These are phyloP conservation scores for Merluccius polli DNA, from an alignment of 2,797 vertebrate genomes.

Conservation along the genomic window DNA sequence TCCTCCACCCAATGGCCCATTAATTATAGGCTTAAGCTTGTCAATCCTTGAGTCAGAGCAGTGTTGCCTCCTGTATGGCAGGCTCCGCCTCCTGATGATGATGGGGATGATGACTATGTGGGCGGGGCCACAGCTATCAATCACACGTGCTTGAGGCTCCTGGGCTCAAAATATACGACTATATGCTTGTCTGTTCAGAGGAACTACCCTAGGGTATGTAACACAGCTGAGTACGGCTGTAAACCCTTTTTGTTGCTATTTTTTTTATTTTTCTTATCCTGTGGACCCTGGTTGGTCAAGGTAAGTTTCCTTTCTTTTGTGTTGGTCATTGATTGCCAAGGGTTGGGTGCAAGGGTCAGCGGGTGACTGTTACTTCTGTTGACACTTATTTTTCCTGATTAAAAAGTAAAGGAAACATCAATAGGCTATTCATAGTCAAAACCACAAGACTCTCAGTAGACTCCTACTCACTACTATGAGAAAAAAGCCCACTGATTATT, in stretches of 20 bases:
- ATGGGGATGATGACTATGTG: neutral
- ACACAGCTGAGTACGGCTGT: neutral
- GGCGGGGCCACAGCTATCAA: constrained; percentile 32
- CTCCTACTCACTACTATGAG: neutral
- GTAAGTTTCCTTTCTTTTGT: neutral
- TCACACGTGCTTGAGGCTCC: constrained; percentile 15
- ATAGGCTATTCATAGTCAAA: neutral
- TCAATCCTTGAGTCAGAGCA: constrained; percentile 24
- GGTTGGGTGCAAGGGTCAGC: neutral
- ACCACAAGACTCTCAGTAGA: neutral
- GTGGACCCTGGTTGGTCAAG: neutral
- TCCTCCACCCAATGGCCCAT: constrained; percentile 29
- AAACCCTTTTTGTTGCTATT: neutral
- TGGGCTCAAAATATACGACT: neutral
- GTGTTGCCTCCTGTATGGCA: constrained; percentile 31
- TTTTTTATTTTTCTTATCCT: neutral
- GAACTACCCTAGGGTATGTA: neutral
- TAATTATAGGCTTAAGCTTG: constrained; percentile 49
- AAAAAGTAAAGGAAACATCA: neutral
- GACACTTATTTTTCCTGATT: neutral
- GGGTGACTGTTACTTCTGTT: neutral
- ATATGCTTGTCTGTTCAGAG: neutral
- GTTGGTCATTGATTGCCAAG: neutral
- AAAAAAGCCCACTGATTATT: too few species aligned
- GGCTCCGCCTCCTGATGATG: constrained; percentile 17